Base-by-base conservation (phyloP, 35 echinoderm and acorn worm genomes). In the Lytechinus pictus region DNA sequence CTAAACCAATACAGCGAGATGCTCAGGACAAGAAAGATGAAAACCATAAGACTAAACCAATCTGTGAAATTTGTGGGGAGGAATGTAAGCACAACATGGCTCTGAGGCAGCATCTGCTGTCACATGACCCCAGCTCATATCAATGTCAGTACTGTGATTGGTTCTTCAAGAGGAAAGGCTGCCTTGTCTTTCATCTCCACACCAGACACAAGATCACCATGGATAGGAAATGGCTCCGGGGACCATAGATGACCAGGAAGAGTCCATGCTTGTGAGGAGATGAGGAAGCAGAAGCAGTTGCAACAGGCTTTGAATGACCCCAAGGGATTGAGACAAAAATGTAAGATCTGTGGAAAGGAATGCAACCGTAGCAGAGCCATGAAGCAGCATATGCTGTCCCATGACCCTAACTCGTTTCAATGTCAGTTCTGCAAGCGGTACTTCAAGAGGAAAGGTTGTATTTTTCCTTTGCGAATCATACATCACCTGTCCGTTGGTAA, bases 371-470 rank as follows among this genome's bases (percentile, higher is more conserved):
- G 9, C 13, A 27, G 53, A 57, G 54, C 92, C 9, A 10, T 93
- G 54, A 93, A 54, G 4, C 92, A 57, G 24, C 92, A 93, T 57
- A 55, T 55, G 92, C 10, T 93, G 53, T 93, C 92, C 5, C 92
- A 93, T 54, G 54, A 93, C 14, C 53, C 92, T 9, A 28, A 54
- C 21, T 93, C 92, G 1, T 57, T 24, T 24, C 52, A 57, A 27
- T 93, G 92, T 54, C 10, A 93, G 52, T 93, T 24, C 13, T 93
- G 92, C 92, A 55, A 54, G 53, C 16, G 53, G 55, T 93, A 93
- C 92, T 93, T 55, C 92, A 93, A 27, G 21, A 33, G 54, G 29
- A 93, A 93, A 54, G 53, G 92, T 4, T 57, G 54, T 28, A 24
- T 93, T 10, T 93, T 53, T 9, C 92, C 57, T 27, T 44, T 55